Percentiles rank a stretch among this genome's conserved stretches.
These are phyloP conservation scores for Stichodactyla mertensii DNA, from an alignment of 64 coral and sea anemone species.

Conservation along the genomic window DNA sequence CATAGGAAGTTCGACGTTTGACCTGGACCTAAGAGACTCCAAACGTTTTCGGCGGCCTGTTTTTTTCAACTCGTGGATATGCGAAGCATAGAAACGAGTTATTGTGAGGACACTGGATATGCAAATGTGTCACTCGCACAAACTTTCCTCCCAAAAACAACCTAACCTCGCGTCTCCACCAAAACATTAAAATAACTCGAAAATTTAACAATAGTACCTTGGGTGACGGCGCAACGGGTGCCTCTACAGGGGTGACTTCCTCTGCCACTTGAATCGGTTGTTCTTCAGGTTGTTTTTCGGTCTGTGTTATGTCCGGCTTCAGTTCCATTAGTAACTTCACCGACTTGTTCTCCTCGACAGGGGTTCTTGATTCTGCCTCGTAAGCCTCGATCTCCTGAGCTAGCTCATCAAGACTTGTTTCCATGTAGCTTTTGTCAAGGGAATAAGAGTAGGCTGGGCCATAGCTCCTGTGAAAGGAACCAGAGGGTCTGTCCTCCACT, in stretches of 20 bases:
- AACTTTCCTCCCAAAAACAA: too few relatives aligned
- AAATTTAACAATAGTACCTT: not conserved
- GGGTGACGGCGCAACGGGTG: not conserved
- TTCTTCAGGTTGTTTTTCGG: not conserved
- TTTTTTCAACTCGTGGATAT: too few relatives aligned
- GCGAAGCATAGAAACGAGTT: too few relatives aligned
- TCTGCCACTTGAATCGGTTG: not conserved
- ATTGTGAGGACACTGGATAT: too few relatives aligned
- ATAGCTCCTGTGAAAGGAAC: not conserved
- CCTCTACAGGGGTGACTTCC: not conserved
- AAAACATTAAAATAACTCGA: too few relatives aligned
- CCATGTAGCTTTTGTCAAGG: slow-evolving; percentile 58
- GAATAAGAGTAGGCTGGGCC: slow-evolving; percentile 15
- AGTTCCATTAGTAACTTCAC: not conserved
- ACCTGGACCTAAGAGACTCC: too few relatives aligned
- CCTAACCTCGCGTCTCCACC: too few relatives aligned
- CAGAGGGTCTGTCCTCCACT: not conserved
- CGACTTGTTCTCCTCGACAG: not conserved
- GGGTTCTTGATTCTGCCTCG: slow-evolving; percentile 24
- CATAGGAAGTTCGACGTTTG: too few relatives aligned
- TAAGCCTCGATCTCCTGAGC: slow-evolving; percentile 82
- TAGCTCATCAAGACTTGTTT: slow-evolving; percentile 88
- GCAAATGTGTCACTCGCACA: too few relatives aligned
- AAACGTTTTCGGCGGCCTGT: too few relatives aligned
- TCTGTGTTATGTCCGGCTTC: not conserved